Evolutionary conservation across 1,140 invertebrate species (phyloP), one percentile per base, ranked within the genome.

Genomic region (Neodiprion pinetum): DNA sequence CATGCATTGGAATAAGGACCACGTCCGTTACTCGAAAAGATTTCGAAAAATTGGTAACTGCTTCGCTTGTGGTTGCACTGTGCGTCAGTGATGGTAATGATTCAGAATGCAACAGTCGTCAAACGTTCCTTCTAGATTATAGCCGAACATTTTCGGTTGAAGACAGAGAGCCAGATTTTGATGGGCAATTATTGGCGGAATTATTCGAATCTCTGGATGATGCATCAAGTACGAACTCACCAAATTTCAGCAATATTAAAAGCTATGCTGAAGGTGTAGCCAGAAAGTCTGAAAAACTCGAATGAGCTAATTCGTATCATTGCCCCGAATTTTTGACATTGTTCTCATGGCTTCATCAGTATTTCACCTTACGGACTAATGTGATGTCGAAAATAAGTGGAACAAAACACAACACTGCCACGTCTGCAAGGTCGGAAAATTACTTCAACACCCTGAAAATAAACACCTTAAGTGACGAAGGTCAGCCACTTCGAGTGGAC

Each of bases 291-390:
- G 12, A 68, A 40, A 1, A 48, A 14, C 17, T 69, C 4, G 67
- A 71, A 14, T n/a, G 65, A 67, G 50, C 69, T 9, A 76, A 76
- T 68, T 72, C 75, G n/a, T 76, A 76, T 68, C 71, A 28, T 7
- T 76, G 75, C 61, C 50, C 53, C 2, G 47, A 67, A 40, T 76
- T 76, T 66, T 72, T 66, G 4, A 68, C 48, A n/a, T 65, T n/a
- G 11, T 47, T 74, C 12, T 28, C 71, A 48, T 70, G 66, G n/a
- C 21, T 74, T n/a, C 48, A 53, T 28, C 67, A 69, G n/a, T 66
- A 74, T 48, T 76, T 76, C 71, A 50, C 72, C 28, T 70, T 76
- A 17, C 74, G 75, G 75, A 71, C 75, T 40, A 12, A 17, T 11
- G 50, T 71, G 1, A 40, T 74, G 68, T 17, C 50, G 53, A 61